Base-by-base conservation (phyloP, 2,888 invertebrate genomes). In the Yponomeuta evonymella region DNA sequence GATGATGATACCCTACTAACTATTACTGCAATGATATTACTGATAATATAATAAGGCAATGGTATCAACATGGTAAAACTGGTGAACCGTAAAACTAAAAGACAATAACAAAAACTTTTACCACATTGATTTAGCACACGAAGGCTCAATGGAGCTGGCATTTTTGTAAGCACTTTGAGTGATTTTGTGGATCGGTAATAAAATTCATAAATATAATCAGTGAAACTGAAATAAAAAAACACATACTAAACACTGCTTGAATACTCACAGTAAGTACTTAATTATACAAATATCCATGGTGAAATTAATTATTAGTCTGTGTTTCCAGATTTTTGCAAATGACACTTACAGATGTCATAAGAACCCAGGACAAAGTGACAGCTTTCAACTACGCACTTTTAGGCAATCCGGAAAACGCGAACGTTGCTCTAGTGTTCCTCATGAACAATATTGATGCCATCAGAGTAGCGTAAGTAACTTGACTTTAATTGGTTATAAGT, bases 331-430 rank as follows among this genome's bases (percentile, higher is more conserved):
- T 88, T 69, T 75, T 91, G 71, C 75, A 83, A 12, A 63, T 91
- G n/a, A 88, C 90, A 2, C 72, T 92, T 10, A 82, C 82, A 0
- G 80, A 83, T 62, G 77, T 77, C 67, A 89, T 92, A 1, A 83
- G 91, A 72, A 82, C 83, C 0, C 92, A 92, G 36, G 92, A 92
- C 74, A 92, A 92, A 76, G 79, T 79, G 0, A 90, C 80, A 36
- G 77, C 90, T 0, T 90, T 91, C 75, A 90, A 86, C 76, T 91
- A 87, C 75, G 91, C 88, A 1, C 77, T 92, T 1, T 80, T 87
- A 1, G 91, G 91, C 0, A 89, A 89, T 71, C 78, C 77, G 30
- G 85, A 84, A 36, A 88, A 85, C 36, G 89, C 83, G 0, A 66
- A 78, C 48, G 82, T 81, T 1, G 85, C 84, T 0, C 71, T 91